Evolutionary conservation across 2,113 vertebrate species (phyloP).

Genomic region (Hymenochirus boettgeri): DNA sequence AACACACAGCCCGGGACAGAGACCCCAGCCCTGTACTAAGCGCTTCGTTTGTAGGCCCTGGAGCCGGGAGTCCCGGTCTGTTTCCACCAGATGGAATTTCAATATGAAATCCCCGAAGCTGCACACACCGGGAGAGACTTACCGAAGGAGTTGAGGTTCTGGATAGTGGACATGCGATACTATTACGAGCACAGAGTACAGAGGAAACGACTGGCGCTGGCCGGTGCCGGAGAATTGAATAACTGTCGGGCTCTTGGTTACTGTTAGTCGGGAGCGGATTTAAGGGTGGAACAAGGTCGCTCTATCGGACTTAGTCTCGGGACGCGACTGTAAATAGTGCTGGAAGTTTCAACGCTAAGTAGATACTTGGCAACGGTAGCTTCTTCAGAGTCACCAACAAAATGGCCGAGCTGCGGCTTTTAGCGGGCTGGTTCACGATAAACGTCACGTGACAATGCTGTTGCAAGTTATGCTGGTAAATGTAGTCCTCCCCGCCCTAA

Average conservation of each 20-base stretch:
- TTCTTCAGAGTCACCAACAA: conserved; percentile 46
- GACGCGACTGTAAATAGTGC: no score
- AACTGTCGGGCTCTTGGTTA: not conserved
- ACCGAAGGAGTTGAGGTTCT: conserved; percentile 88
- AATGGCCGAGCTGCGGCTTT: conserved; percentile 56
- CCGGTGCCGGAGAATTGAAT: not conserved
- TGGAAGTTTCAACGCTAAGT: not conserved
- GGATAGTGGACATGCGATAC: conserved; percentile 88
- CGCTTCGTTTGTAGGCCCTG: no score
- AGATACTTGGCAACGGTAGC: not conserved
- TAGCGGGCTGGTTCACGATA: not conserved
- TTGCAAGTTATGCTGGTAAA: conserved; percentile 29
- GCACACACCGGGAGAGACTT: conserved; percentile 48
- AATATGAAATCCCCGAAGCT: not conserved
- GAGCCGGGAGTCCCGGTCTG: no score
- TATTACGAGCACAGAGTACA: conserved; percentile 64
- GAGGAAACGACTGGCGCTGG: conserved; percentile 58
- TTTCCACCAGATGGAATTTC: no score
- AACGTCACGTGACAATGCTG: conserved; percentile 28
- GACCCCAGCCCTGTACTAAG: no score
- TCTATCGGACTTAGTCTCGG: not conserved
- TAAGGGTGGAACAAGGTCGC: not conserved
- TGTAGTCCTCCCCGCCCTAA: conserved; percentile 28
- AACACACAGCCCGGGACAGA: no score
- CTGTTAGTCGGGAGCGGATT: not conserved